These are phyloP conservation scores for Arenaria interpres DNA, from an alignment of 2,113 vertebrate genomes.

Conservation along the genomic window DNA sequence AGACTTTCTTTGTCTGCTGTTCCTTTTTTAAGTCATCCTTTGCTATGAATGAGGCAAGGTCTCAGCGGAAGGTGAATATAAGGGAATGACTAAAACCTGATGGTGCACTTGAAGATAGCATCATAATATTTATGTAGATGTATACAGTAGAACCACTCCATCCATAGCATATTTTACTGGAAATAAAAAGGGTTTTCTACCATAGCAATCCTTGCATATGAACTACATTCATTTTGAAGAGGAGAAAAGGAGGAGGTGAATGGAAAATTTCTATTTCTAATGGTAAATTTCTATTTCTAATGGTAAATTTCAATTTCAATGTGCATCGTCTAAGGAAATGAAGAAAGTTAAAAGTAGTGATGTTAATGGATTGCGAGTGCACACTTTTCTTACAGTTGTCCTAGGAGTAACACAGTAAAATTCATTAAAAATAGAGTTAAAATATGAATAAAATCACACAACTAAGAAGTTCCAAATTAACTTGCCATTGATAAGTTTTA, in stretches of 20 bases:
- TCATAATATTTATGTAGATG: neutral
- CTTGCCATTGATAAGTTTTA: neutral
- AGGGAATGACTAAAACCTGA: neutral
- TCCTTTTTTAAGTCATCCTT: neutral
- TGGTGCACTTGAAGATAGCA: neutral
- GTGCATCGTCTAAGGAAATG: neutral
- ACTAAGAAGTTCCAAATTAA: neutral
- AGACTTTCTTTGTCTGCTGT: neutral
- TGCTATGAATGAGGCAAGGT: neutral
- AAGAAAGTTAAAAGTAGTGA: neutral
- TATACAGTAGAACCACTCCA: neutral
- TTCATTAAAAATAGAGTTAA: neutral
- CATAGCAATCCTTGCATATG: neutral
- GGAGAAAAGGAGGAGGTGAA: neutral
- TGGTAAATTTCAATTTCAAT: neutral
- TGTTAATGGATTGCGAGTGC: neutral
- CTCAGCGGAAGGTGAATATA: neutral
- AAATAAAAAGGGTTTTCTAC: neutral
- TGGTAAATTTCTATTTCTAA: neutral
- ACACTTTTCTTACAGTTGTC: neutral
- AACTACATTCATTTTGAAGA: neutral
- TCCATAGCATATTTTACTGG: neutral
- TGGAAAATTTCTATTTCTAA: neutral
- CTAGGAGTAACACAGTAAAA: neutral
- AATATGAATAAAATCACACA: neutral